phyloP scores from a whole-genome alignment of 2,888 invertebrate genomes.

The Sericinus montela region DNA sequence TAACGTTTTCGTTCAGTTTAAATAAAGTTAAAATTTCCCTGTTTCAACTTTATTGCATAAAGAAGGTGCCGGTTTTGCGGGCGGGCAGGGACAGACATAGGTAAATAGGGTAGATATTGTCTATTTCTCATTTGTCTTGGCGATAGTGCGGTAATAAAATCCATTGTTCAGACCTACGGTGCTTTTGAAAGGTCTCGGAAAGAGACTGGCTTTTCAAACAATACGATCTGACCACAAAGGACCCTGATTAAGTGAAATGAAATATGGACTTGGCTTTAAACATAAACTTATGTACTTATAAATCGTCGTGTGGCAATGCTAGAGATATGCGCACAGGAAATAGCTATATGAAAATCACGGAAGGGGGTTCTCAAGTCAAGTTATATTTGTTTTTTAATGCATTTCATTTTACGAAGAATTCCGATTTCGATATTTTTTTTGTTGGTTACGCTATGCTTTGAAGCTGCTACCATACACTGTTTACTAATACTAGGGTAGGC shows the following conservation, averaged over 20 bases:
- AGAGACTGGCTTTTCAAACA: slow-evolving; percentile 34
- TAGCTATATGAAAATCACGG: too few relatives aligned
- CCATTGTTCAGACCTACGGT: slow-evolving; percentile 46
- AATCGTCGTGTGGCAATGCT: not conserved
- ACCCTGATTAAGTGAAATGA: slow-evolving; percentile 26
- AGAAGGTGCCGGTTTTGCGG: slow-evolving; percentile 67
- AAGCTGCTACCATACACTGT: too few relatives aligned
- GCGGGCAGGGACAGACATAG: slow-evolving; percentile 54
- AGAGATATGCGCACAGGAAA: too few relatives aligned
- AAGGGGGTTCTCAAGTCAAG: too few relatives aligned
- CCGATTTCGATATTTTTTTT: too few relatives aligned
- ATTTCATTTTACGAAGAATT: too few relatives aligned
- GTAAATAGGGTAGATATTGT: slow-evolving; percentile 68
- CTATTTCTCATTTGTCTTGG: slow-evolving; percentile 74
- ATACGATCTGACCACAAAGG: slow-evolving; percentile 28
- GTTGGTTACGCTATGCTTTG: too few relatives aligned
- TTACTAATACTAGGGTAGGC: too few relatives aligned
- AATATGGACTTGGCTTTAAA: slow-evolving; percentile 21
- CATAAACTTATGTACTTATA: slow-evolving; percentile 1
- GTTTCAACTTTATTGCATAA: slow-evolving; percentile 41
- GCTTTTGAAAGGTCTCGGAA: slow-evolving; percentile 27
- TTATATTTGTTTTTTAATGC: too few relatives aligned
- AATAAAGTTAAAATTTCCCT: slow-evolving; percentile 43
- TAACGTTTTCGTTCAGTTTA: slow-evolving; percentile 34
- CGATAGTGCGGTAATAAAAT: slow-evolving; percentile 59